Conservation (phyloP, 2,888 invertebrate species). For the Bedellia somnulentella region DNA sequence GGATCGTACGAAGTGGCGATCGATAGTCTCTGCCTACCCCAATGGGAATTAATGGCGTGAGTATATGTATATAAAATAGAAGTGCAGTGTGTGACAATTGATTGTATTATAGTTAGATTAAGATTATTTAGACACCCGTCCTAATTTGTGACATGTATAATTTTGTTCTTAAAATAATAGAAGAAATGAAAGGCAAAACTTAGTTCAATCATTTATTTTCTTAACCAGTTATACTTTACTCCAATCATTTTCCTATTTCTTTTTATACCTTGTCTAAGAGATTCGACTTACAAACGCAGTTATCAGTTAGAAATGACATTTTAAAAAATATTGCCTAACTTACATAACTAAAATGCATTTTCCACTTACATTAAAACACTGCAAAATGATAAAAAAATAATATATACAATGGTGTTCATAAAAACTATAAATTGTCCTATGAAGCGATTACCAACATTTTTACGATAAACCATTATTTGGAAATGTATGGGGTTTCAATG, state of each 20-base stretch:
- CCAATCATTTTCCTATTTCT: constrained; percentile 58
- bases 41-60: too few species aligned
- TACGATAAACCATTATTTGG: constrained; percentile 40
- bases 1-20: too few species aligned
- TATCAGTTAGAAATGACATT: constrained; percentile 51
- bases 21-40: too few species aligned
- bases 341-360: constrained; percentile 59
- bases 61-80: too few species aligned
- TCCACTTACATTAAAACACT: constrained; percentile 53
- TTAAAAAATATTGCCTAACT: constrained; percentile 58
- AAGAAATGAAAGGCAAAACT: constrained; percentile 16
- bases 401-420: constrained; percentile 52
- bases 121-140: background rate
- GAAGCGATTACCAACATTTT: constrained; percentile 24
- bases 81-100: too few species aligned
- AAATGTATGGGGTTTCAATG: too few species aligned
- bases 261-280: constrained; percentile 57
- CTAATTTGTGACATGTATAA: constrained; percentile 1
- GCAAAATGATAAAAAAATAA: constrained; percentile 49
- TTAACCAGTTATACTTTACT: constrained; percentile 57
- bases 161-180: constrained; percentile 1
- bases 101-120: background rate
- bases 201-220: constrained; percentile 59
- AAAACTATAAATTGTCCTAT: constrained; percentile 39
- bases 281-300: constrained; percentile 48